Base-by-base conservation (phyloP, 1,140 invertebrate genomes). In the Drosophila jambulina region DNA sequence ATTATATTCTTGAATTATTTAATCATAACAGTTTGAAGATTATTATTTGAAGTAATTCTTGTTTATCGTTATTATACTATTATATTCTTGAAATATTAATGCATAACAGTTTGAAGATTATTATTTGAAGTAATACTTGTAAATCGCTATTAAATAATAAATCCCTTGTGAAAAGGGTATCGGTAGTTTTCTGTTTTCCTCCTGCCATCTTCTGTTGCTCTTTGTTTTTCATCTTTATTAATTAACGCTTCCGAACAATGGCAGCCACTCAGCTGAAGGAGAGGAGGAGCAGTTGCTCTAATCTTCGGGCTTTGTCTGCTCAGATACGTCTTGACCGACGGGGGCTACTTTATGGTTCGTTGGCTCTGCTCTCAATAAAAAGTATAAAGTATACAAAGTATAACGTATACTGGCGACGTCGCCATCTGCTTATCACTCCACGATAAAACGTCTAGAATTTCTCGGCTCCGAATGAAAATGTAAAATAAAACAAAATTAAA, bases 161-260 rank as follows among this genome's bases (percentile, higher is more conserved):
- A 29, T 49, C 9, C 19, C 17, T 29, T 6, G 4, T 7, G 2
- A 19, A 5, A 19, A 51, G 48, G 10, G 48, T 29, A 51, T 51
- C n/a, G 27, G 1, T 17, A 49, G 4, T n/a, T 6, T 27, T 27
- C 2, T 7, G 13, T 27, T 58, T 59, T 49, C 36, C 27, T 54
- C 40, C 27, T 72, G 36, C 12, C 32, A 40, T 38, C 29, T 42
- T 23, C 10, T 40, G 27, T 23, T 42, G 46, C 51, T 60, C 51
- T 59, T 62, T 74, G 57, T 72, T 63, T 60, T 38, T 70, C 75
- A 74, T 72, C 54, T 78, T 90, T 88, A 87, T 88, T 87, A 84
- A 88, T 88, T 90, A 87, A 84, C 72, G 80, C 77, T 43, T 67
- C 45, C 53, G 59, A 84, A 88, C 84, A 88, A 88, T 80, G 74